Evolutionary conservation across 2,113 vertebrate genomes (phyloP), one percentile per base, ranked within the genome.

Genomic region (Loxodonta africana): DNA sequence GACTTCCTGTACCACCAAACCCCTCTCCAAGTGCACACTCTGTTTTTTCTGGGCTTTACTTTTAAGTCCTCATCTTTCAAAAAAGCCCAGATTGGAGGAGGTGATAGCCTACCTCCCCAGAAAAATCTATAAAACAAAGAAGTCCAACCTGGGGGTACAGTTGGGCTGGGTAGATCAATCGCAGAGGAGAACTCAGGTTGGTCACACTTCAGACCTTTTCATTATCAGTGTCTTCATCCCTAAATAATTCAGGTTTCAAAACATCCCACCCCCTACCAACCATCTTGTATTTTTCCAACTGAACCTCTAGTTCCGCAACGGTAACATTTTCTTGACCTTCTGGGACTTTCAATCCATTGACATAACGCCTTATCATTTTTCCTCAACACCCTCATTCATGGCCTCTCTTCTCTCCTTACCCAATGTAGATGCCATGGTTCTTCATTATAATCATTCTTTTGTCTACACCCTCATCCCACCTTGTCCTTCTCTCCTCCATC

Each of bases 1-100:
- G 30, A 2, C 67, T 82, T 78, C 46, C 73, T 0, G 0, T 0
- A n/a, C 6, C 15, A 33, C 18, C 60, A 11, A 18, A 5, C 0
- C 18, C 81, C 46, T 48, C 81, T 83, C n/a, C n/a, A 82, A 11
- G 9, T 0, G 17, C 8, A 74, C 12, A 6, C 33, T 48, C 23
- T 71, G 8, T 1, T 88, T 88, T 57, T 67, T 60, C 65, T 67
- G 73, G 12, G 67, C 44, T 62, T 83, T 60, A 33, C 5, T 48
- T 46, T 10, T 44, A 51, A 11, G 26, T 71, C 77, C 33, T 76
- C 28, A 15, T 63, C 12, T 10, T n/a, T 74, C 51, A 80, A 69
- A n/a, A 88, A 81, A 83, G 44, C 53, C 18, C 48, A 81, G 30
- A 85, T 15, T 51, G 25, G 28, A 86, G 18, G 26, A 86, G 23